A percentile compares a stretch with the other conserved stretches of the same genome.
These are phyloP conservation scores for Anticlea derivata DNA, from an alignment of 2,888 invertebrate genomes.

Conservation along the genomic window DNA sequence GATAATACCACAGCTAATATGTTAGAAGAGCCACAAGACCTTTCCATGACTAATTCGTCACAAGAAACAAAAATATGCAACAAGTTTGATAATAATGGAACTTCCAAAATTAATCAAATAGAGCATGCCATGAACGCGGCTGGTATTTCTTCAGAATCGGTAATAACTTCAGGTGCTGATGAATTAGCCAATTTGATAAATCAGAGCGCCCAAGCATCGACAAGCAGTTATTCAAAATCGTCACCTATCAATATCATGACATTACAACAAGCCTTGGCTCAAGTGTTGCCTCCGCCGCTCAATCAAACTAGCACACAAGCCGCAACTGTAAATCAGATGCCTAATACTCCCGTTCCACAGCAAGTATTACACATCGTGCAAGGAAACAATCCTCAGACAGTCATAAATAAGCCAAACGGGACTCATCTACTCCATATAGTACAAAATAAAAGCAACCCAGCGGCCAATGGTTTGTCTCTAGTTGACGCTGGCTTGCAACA, in stretches of 20 bases:
- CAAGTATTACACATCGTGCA: constrained; percentile 79
- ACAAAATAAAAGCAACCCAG: constrained; percentile 61
- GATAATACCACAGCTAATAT: constrained; percentile 4
- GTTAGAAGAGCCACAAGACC: constrained; percentile 20
- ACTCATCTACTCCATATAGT: constrained; percentile 77
- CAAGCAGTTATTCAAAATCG: constrained; percentile 62
- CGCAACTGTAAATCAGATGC: constrained; percentile 53
- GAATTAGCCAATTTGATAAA: constrained; percentile 80
- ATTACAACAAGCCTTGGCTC: constrained; percentile 76
- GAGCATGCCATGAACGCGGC: constrained; percentile 78
- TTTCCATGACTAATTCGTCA: constrained; percentile 15
- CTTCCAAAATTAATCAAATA: constrained; percentile 66
- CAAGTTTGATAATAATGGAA: constrained; percentile 8
- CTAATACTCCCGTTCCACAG: constrained; percentile 44
- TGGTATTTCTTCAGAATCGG: constrained; percentile 63
- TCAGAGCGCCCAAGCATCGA: constrained; percentile 67
- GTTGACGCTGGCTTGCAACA: constrained; percentile 74
- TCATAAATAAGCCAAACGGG: constrained; percentile 64
- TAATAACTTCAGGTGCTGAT: constrained; percentile 53
- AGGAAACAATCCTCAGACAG: constrained; percentile 71
- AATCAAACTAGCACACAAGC: constrained; percentile 56
- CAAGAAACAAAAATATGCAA: constrained; percentile 14
- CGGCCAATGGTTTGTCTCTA: constrained; percentile 64
- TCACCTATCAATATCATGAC: constrained; percentile 68
- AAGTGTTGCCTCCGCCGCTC: constrained; percentile 73